Evolutionary conservation across 2,797 vertebrate species (phyloP), one percentile per base, ranked within the genome.

Genomic region (Parauchenoglanis ngamensis): DNA sequence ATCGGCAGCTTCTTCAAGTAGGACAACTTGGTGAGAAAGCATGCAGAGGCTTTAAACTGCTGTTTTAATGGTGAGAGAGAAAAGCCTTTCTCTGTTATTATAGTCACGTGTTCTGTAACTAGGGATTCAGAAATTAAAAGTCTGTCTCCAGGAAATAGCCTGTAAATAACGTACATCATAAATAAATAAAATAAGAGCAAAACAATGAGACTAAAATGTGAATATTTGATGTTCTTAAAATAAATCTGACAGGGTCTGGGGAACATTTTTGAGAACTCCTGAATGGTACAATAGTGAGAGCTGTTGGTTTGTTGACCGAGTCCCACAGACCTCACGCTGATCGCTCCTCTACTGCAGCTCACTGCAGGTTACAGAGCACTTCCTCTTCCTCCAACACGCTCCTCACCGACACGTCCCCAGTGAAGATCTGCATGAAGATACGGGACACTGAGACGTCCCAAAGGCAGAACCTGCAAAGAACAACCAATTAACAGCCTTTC

Each of bases 1-100:
- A 57, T 63, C n/a, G n/a, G 73, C 87, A 63, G 80, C 84, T 83
- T 88, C 87, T 86, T 81, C 88, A 80, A 61, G 76, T 88, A 78
- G 72, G 79, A 90, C 81, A 86, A 83, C 82, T 88, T 87, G 85
- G 89, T 91, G 88, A 90, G 46, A 80, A 77, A 70, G 35, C 28
- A 21, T 13, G 57, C 73, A 61, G 56, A 57, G 88, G 75, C 84
- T 87, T 90, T 86, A 87, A 87, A 72, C 28, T 8, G 28, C 28
- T 12, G 12, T 49, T 56, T 72, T 84, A 23, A 61, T 1, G 19
- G 57, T 0, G 46, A 85, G 49, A 79, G n/a, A 52, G 52, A 40
- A 17, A 57, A 82, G 40, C 23, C 5, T 2, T 79, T 23, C 52
- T 40, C 23, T 0, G 70, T 31, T 67, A 67, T 67, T 31, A 67